Percentiles rank a stretch among this genome's conserved stretches.
Evolutionary conservation across 2,888 invertebrate genomes (phyloP).

Genomic region (Drosophila subsilvestris): DNA sequence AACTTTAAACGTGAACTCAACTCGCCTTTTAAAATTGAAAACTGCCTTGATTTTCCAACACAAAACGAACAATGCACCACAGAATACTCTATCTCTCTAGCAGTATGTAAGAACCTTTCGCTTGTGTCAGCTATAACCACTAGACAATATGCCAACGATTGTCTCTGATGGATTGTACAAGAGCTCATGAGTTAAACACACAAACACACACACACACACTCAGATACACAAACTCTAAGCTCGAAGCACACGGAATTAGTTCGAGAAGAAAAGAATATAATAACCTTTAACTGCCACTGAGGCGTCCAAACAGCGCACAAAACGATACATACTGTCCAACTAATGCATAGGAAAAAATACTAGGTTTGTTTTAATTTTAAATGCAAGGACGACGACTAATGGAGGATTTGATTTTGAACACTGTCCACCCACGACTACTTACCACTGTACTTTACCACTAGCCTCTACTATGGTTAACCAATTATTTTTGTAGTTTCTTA

Average conservation of each 20-base stretch:
- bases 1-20: conserved; percentile 52
- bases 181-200: conserved; percentile 21
- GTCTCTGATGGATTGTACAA: conserved; percentile 55
- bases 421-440: conserved; percentile 49
- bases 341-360: conserved; percentile 65
- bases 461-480: conserved; percentile 65
- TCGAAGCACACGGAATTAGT: conserved; percentile 16
- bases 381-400: conserved; percentile 82
- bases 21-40: conserved; percentile 68
- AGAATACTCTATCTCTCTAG: conserved; percentile 66
- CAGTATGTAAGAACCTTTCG: conserved; percentile 43
- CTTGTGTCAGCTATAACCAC: conserved; percentile 49
- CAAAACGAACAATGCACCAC: conserved; percentile 66
- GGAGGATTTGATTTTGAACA: conserved; percentile 82
- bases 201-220: conserved; percentile 54
- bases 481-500: conserved; percentile 80
- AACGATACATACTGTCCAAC: conserved; percentile 36
- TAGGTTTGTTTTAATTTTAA: conserved; percentile 75
- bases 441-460: conserved; percentile 42
- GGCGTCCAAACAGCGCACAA: conserved; percentile 72
- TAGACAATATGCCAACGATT: conserved; percentile 70
- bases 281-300: conserved; percentile 63
- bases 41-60: conserved; percentile 69
- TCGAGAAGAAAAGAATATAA: conserved; percentile 21
- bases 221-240: conserved; percentile 15